Percentiles rank a stretch among this genome's conserved stretches.
These are phyloP conservation scores for Heliconius nattereri DNA, from an alignment of 1,140 invertebrate species.

Conservation along the genomic window DNA sequence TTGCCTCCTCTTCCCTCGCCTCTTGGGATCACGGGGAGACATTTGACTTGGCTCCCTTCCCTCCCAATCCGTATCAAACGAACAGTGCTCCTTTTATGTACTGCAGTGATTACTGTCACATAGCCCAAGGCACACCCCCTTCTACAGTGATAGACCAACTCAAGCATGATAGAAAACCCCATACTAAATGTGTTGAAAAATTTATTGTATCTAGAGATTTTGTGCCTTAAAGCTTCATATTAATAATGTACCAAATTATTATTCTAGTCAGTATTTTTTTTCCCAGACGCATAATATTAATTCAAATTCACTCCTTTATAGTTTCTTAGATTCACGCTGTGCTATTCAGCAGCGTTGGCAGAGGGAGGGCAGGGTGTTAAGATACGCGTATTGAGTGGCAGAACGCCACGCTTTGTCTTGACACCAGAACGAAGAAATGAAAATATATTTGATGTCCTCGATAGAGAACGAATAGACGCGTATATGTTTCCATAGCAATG, in stretches of 20 bases:
- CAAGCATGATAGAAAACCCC: conserved; percentile 46
- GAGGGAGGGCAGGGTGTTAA: too few relatives aligned
- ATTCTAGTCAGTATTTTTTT: background rate
- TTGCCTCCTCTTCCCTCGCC: conserved; percentile 54
- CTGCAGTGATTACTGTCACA: conserved; percentile 73
- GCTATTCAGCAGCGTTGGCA: too few relatives aligned
- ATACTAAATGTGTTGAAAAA: conserved; percentile 50
- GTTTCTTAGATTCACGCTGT: too few relatives aligned
- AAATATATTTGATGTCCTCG: too few relatives aligned
- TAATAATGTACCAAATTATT: background rate
- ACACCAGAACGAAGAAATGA: too few relatives aligned
- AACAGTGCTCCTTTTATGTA: conserved; percentile 74
- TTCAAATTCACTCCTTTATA: background rate
- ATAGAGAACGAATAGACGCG: too few relatives aligned
- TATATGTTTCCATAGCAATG: too few relatives aligned
- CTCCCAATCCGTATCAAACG: conserved; percentile 68
- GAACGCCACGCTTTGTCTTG: too few relatives aligned
- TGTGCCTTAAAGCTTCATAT: conserved; percentile 29
- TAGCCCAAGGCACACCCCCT: conserved; percentile 63
- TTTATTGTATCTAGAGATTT: conserved; percentile 62
- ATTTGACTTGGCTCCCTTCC: conserved; percentile 62
- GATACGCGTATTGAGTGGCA: too few relatives aligned
- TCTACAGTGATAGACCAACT: conserved; percentile 64
- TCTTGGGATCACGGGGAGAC: conserved; percentile 62
- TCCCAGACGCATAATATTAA: background rate